Base-by-base conservation (phyloP, 2,113 vertebrate species). In the Fregata magnificens region DNA sequence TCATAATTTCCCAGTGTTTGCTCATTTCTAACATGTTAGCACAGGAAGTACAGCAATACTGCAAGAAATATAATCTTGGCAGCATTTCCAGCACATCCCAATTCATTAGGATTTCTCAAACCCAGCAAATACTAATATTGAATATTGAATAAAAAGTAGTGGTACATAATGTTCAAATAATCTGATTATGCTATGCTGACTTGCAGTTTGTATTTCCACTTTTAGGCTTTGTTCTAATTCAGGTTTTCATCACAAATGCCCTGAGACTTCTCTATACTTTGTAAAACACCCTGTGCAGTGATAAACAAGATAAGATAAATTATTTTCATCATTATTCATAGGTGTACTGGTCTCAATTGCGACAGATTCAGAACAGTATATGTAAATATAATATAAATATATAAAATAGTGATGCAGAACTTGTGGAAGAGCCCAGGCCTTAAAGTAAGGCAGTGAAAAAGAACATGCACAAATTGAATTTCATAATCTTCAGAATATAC, bases 1-100 rank as follows among this genome's bases (percentile, higher is more conserved):
- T 83, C 73, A 71, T 69, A 55, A 92, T 91, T 95, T 94, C 86
- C 26, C 66, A 82, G 18, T 76, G 56, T 79, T 93, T 95, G 58
- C 50, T 93, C 29, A 82, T 91, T 94, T 94, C 76, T 53, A 80
- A 87, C 55, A 0, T 76, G 90, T 82, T 79, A 91, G 50, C 34
- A 93, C 89, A 92, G 49, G 82, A 96, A 90, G 47, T 42, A 79
- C 5, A 83, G 53, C 47, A 96, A 59, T 71, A 77, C 13, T 74
- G 42, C 38, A 94, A 92, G 82, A 89, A 95, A 62, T 63, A 80
- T 13, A 86, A 90, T 49, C 58, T 82, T 91, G 78, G 80, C 58
- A 92, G 36, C 17, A 44, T 88, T 91, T 96, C 71, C 29, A 95
- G 31, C 52, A 84, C 42, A 78, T 44, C 77, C 36, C 34, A 87